phyloP scores from a whole-genome alignment of 1,140 invertebrate species.

The Zaprionus tsacasi region DNA sequence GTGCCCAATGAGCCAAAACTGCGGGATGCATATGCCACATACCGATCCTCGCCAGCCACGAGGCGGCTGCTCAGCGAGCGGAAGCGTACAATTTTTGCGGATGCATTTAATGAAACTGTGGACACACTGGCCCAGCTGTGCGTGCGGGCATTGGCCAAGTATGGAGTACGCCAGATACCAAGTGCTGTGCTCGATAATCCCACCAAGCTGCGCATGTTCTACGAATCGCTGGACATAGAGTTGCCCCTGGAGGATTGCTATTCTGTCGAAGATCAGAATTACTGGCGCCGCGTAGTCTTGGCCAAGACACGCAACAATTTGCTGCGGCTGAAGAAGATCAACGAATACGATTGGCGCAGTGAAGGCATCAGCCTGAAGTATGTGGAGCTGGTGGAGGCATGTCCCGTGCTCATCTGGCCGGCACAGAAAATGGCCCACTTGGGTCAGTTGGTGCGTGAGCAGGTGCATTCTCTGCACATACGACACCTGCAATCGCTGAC shows the following conservation, averaged over 20 bases:
- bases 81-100: slow-evolving; percentile 49
- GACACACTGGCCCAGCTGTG: slow-evolving; percentile 65
- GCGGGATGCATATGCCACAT: slow-evolving; percentile 47
- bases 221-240: slow-evolving; percentile 64
- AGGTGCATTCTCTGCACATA: slow-evolving; percentile 59
- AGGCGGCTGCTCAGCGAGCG: slow-evolving; percentile 45
- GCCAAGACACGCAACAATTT: slow-evolving; percentile 56
- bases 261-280: slow-evolving; percentile 50
- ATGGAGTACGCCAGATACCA: slow-evolving; percentile 22
- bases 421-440: slow-evolving; percentile 55
- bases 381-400: slow-evolving; percentile 70
- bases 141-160: slow-evolving; percentile 54
- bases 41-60: slow-evolving; percentile 41
- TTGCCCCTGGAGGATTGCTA: slow-evolving; percentile 66
- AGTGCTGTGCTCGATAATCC: slow-evolving; percentile 45
- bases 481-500: slow-evolving; percentile 59
- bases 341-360: slow-evolving; percentile 66
- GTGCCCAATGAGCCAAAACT: slow-evolving; percentile 63
- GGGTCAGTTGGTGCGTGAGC: slow-evolving; percentile 37
- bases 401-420: slow-evolving; percentile 61
- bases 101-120: slow-evolving; percentile 50
- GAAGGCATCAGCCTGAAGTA: slow-evolving; percentile 70
- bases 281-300: slow-evolving; percentile 69
- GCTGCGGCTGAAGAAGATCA: slow-evolving; percentile 36
- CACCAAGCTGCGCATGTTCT: slow-evolving; percentile 56